Percentiles rank a stretch among this genome's conserved stretches.
Evolutionary conservation across 2,888 invertebrate species (phyloP).

Genomic region (Thereva nobilitata): DNA sequence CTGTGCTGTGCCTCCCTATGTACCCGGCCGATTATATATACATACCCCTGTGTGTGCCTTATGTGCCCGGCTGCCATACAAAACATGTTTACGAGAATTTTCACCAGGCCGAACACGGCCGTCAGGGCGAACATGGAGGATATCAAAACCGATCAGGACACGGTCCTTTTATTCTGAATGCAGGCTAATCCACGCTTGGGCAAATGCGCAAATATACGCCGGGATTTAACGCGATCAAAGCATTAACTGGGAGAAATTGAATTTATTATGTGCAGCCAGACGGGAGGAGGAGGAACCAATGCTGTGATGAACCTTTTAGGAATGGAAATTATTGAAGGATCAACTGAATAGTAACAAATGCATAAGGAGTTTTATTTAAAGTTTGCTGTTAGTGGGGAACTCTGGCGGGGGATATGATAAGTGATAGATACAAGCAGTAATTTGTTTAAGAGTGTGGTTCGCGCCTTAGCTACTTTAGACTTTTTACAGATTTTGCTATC

Average conservation of each 20-base stretch:
- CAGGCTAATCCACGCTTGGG: constrained; percentile 19
- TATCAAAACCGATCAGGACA: constrained; percentile 2
- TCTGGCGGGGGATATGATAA: too few relatives aligned
- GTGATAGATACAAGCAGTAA: too few relatives aligned
- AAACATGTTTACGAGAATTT: constrained; percentile 23
- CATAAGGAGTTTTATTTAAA: too few relatives aligned
- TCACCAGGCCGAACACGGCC: not conserved
- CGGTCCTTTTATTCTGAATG: constrained; percentile 1
- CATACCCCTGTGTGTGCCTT: not conserved
- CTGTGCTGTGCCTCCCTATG: not conserved
- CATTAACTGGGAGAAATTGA: constrained; percentile 3
- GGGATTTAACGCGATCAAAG: constrained; percentile 19
- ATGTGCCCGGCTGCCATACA: constrained; percentile 1
- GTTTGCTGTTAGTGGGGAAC: too few relatives aligned
- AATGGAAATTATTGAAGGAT: too few relatives aligned
- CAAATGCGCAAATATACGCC: constrained; percentile 18
- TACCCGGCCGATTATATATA: constrained; percentile 13
- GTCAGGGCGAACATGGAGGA: not conserved
- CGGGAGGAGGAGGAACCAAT: too few relatives aligned
- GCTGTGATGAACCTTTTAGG: too few relatives aligned
- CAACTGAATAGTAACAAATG: too few relatives aligned
- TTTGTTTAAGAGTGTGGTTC: too few relatives aligned
- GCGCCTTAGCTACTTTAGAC: too few relatives aligned
- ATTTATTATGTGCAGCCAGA: too few relatives aligned
- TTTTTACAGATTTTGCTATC: too few relatives aligned